Percentiles rank a stretch among this genome's conserved stretches.
Evolutionary conservation across 2,113 vertebrate genomes (phyloP).

Genomic region (Oreamnos americanus): DNA sequence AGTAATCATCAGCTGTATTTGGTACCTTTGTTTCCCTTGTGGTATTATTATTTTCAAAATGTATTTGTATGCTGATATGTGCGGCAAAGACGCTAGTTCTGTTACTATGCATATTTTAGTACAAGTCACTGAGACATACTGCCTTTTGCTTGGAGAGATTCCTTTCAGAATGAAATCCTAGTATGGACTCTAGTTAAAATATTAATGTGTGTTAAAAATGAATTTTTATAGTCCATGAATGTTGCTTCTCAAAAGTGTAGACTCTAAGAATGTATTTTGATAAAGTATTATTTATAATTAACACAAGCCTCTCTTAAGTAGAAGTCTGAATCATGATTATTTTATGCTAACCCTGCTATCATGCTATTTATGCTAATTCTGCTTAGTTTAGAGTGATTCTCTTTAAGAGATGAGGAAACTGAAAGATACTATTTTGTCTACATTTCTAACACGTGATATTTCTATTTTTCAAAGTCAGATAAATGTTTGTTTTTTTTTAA

Average conservation of each 20-base stretch:
- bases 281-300: conserved; percentile 42
- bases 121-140: neutral
- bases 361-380: neutral
- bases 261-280: conserved; percentile 39
- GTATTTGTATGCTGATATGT: neutral
- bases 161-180: conserved; percentile 37
- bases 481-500: conserved; percentile 30
- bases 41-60: conserved; percentile 17
- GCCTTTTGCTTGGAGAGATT: neutral
- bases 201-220: conserved; percentile 46
- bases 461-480: neutral
- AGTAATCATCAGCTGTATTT: neutral
- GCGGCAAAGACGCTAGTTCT: neutral
- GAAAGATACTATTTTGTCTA: conserved; percentile 16
- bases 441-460: neutral
- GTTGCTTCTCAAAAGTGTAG: conserved; percentile 20
- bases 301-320: neutral
- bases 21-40: neutral
- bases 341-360: neutral
- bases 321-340: conserved; percentile 12
- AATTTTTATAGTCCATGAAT: conserved; percentile 42
- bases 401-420: neutral
- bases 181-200: conserved; percentile 36
- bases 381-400: conserved; percentile 26
- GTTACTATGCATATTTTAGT: neutral